Percentiles rank a stretch among this genome's conserved stretches.
Evolutionary conservation across 2,797 vertebrate species (phyloP).

Genomic region (Saguinus oedipus): DNA sequence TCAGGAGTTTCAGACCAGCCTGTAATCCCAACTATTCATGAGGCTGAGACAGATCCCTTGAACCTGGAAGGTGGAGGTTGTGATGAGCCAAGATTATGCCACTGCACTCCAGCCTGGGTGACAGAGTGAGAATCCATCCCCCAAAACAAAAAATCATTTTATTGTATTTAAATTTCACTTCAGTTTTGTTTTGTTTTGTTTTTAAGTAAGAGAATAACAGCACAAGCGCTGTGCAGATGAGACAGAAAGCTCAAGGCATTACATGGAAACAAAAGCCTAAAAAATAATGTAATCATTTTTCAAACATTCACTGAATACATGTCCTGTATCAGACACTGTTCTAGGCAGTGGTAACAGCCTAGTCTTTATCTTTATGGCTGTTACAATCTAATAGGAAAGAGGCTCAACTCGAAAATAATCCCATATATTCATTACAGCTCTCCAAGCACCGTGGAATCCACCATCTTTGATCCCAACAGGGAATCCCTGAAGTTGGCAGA

Average conservation of each 20-base stretch:
- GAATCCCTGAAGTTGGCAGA: not conserved
- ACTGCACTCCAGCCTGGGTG: no score
- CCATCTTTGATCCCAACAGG: not conserved
- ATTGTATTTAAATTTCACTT: not conserved
- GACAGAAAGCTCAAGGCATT: not conserved
- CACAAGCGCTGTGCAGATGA: not conserved
- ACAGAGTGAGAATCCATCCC: no score
- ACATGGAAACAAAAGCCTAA: not conserved
- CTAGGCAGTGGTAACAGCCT: not conserved
- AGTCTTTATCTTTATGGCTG: not conserved
- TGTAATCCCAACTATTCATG: no score
- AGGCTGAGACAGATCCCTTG: no score
- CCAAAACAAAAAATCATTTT: not conserved
- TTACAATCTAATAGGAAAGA: not conserved
- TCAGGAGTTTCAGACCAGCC: no score
- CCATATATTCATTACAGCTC: not conserved
- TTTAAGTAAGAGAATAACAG: not conserved
- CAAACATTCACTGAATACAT: not conserved
- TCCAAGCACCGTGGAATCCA: not conserved
- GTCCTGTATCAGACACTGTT: not conserved
- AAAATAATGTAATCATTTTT: not conserved
- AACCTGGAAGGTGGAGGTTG: no score
- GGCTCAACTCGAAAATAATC: not conserved
- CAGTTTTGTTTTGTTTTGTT: not conserved
- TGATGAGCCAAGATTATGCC: no score